These are phyloP conservation scores for Diarsia mendica DNA, from an alignment of 2,888 invertebrate species.

Conservation along the genomic window DNA sequence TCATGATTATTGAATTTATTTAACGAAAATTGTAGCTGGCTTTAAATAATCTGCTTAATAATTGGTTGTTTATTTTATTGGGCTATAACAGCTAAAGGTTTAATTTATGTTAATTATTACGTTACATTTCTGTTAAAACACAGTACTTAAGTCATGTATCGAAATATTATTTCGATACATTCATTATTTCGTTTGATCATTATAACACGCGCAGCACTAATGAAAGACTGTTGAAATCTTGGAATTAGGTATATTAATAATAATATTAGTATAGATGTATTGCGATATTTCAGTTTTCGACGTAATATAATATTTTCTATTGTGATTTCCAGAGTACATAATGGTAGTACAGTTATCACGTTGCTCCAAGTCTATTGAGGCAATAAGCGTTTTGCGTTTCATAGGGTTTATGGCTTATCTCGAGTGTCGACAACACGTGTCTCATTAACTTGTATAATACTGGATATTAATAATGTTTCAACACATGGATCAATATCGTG, in stretches of 20 bases:
- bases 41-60: too few relatives aligned
- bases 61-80: too few relatives aligned
- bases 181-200: not conserved
- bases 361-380: constrained; percentile 45
- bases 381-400: constrained; percentile 38
- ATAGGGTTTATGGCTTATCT: constrained; percentile 47
- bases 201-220: not conserved
- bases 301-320: not conserved
- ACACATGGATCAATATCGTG: constrained; percentile 23
- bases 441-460: constrained; percentile 34
- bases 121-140: too few relatives aligned
- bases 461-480: constrained; percentile 38
- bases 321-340: not conserved
- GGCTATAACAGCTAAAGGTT: too few relatives aligned
- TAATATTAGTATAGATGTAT: not conserved
- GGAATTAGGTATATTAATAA: not conserved
- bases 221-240: not conserved
- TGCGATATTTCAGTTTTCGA: not conserved
- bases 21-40: too few relatives aligned
- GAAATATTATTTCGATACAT: not conserved
- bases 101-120: too few relatives aligned
- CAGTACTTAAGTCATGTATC: too few relatives aligned
- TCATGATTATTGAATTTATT: too few relatives aligned
- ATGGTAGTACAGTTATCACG: constrained; percentile 12
- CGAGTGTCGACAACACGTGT: constrained; percentile 40